Evolutionary conservation across 2,888 invertebrate genomes (phyloP).

Genomic region (Yponomeuta evonymella): DNA sequence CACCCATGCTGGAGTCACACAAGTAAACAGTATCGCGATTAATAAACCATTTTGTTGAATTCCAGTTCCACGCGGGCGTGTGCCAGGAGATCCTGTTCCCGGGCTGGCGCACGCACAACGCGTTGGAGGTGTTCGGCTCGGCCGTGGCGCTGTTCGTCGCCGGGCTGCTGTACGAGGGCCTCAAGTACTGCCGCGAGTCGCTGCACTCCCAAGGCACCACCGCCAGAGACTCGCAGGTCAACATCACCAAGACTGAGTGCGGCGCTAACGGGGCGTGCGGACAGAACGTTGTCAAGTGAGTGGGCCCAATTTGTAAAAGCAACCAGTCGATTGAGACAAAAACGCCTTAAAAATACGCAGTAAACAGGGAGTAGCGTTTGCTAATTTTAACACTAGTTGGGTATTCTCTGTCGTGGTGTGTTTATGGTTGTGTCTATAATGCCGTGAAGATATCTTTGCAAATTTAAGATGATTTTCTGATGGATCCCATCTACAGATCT

Average conservation of each 20-base stretch:
- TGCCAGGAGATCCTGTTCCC: slow-evolving; percentile 87
- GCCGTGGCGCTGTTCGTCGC: slow-evolving; percentile 92
- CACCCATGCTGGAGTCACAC: too few relatives aligned
- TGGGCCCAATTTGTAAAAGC: slow-evolving; percentile 14
- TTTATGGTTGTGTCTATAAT: too few relatives aligned
- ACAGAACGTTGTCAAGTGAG: slow-evolving; percentile 60
- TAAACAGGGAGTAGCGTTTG: too few relatives aligned
- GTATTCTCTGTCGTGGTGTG: too few relatives aligned
- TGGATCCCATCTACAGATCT: too few relatives aligned
- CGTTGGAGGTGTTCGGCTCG: slow-evolving; percentile 88
- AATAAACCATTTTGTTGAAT: slow-evolving; percentile 18
- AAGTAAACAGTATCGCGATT: too few relatives aligned
- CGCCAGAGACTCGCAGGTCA: slow-evolving; percentile 59
- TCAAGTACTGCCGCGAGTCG: slow-evolving; percentile 86
- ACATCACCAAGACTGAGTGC: slow-evolving; percentile 69
- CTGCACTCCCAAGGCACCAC: slow-evolving; percentile 48
- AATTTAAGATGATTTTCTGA: too few relatives aligned
- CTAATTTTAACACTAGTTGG: too few relatives aligned
- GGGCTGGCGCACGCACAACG: slow-evolving; percentile 83
- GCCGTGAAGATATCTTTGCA: too few relatives aligned
- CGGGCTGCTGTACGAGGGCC: slow-evolving; percentile 94
- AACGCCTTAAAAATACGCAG: too few relatives aligned
- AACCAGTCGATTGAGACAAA: too few relatives aligned
- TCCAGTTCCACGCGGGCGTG: slow-evolving; percentile 87
- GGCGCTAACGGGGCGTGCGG: slow-evolving; percentile 52